Evolutionary conservation across 2,888 invertebrate species (phyloP).

Genomic region (Philereme vetulata): DNA sequence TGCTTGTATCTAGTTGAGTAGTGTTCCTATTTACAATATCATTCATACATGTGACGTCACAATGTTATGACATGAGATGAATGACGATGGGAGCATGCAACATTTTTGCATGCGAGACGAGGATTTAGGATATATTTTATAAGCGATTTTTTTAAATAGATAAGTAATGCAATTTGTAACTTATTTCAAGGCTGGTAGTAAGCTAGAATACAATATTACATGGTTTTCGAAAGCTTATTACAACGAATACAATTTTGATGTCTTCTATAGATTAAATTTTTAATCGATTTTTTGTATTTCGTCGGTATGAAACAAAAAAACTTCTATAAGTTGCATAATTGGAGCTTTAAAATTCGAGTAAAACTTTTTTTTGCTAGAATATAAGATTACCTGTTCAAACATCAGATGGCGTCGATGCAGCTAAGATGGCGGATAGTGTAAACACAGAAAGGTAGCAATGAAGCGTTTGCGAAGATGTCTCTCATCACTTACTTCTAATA

Average conservation of each 20-base stretch:
- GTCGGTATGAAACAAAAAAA: background rate
- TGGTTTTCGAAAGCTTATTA: too few species aligned
- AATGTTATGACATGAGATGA: conserved; percentile 39
- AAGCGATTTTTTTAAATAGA: conserved; percentile 8
- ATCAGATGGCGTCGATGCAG: conserved; percentile 54
- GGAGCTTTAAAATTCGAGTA: background rate
- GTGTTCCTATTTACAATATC: conserved; percentile 37
- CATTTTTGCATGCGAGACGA: conserved; percentile 26
- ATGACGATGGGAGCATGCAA: conserved; percentile 35
- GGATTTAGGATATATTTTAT: conserved; percentile 4
- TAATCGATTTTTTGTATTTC: background rate
- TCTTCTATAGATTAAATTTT: too few species aligned
- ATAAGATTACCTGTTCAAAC: conserved; percentile 31
- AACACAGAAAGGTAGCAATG: conserved; percentile 51
- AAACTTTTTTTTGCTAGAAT: conserved; percentile 1
- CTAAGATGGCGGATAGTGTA: conserved; percentile 45
- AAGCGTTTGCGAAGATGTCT: conserved; percentile 60
- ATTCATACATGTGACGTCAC: conserved; percentile 41
- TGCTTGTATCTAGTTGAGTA: conserved; percentile 36
- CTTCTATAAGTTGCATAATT: background rate
- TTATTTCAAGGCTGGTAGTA: background rate
- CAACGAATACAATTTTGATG: too few species aligned
- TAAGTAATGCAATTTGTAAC: background rate
- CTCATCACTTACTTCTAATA: conserved; percentile 41
- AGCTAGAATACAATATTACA: too few species aligned